Evolutionary conservation across 2,888 invertebrate genomes (phyloP).

Genomic region (Apamea anceps): DNA sequence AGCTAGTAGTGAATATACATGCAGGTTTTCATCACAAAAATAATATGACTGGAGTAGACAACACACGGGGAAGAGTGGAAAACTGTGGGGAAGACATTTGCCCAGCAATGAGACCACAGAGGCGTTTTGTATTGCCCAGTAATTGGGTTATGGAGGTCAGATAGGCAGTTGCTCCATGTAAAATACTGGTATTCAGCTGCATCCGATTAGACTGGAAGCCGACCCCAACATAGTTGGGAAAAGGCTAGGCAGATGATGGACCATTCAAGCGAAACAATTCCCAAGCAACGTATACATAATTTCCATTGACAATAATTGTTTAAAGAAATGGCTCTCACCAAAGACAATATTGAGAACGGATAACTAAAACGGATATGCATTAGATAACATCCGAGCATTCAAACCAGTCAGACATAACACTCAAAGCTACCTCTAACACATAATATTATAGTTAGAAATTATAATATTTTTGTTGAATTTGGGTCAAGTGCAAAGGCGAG

Average conservation of each 20-base stretch:
- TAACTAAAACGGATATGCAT: constrained; percentile 27
- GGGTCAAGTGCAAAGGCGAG: constrained; percentile 52
- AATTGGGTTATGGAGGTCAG: too few relatives aligned
- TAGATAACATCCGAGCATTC: constrained; percentile 32
- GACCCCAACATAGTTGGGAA: too few relatives aligned
- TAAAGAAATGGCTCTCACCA: constrained; percentile 14
- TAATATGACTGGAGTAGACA: not conserved
- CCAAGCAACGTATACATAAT: not conserved
- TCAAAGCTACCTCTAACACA: constrained; percentile 29
- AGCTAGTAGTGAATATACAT: not conserved
- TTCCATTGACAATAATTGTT: constrained; percentile 14
- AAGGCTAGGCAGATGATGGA: too few relatives aligned
- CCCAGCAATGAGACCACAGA: not conserved
- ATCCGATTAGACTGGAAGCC: too few relatives aligned
- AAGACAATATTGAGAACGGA: constrained; percentile 17
- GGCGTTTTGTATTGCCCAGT: too few relatives aligned
- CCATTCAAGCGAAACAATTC: not conserved
- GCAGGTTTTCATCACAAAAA: not conserved
- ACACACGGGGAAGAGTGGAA: too few relatives aligned
- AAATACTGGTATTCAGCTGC: too few relatives aligned
- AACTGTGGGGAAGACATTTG: not conserved
- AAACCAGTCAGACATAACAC: not conserved
- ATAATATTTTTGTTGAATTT: constrained; percentile 44
- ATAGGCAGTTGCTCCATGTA: too few relatives aligned
- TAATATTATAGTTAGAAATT: constrained; percentile 41